Evolutionary conservation across 1,140 invertebrate species (phyloP).

Genomic region (Diorhabda sublineata): DNA sequence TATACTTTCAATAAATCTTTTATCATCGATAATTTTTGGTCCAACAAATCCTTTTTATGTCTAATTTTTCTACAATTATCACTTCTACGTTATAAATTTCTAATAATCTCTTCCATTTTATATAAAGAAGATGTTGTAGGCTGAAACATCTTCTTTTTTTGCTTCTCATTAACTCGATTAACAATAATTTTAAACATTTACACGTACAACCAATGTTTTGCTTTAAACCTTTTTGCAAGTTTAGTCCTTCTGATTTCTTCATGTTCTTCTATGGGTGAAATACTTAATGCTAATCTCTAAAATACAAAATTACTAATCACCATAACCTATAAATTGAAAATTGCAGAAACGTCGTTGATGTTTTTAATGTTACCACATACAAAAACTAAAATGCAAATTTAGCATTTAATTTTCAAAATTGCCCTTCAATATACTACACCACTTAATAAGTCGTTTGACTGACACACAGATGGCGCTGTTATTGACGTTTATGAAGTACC

Average conservation of each 20-base stretch:
- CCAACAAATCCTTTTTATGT: too few species aligned
- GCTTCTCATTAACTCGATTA: not conserved
- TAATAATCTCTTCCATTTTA: not conserved
- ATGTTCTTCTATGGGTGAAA: conserved; percentile 54
- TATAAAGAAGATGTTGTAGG: conserved; percentile 5
- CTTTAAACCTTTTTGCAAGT: conserved; percentile 50
- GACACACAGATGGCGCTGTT: too few species aligned
- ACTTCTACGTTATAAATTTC: not conserved
- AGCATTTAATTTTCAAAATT: too few species aligned
- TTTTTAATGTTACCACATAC: too few species aligned
- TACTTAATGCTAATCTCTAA: conserved; percentile 53
- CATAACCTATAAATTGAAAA: too few species aligned
- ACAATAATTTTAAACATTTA: conserved; percentile 32
- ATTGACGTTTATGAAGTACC: too few species aligned
- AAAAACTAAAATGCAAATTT: too few species aligned
- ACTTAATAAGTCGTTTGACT: too few species aligned
- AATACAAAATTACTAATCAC: conserved; percentile 24
- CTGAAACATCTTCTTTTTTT: conserved; percentile 14
- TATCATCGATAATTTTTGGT: too few species aligned
- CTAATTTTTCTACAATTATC: not conserved
- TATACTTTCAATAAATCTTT: too few species aligned
- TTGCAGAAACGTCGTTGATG: too few species aligned
- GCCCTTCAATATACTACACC: too few species aligned
- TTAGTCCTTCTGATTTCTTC: conserved; percentile 49
- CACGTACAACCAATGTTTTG: conserved; percentile 55